Evolutionary conservation across 2,113 vertebrate genomes (phyloP), one percentile per base, ranked within the genome.

Genomic region (Trichomycterus rosablanca): DNA sequence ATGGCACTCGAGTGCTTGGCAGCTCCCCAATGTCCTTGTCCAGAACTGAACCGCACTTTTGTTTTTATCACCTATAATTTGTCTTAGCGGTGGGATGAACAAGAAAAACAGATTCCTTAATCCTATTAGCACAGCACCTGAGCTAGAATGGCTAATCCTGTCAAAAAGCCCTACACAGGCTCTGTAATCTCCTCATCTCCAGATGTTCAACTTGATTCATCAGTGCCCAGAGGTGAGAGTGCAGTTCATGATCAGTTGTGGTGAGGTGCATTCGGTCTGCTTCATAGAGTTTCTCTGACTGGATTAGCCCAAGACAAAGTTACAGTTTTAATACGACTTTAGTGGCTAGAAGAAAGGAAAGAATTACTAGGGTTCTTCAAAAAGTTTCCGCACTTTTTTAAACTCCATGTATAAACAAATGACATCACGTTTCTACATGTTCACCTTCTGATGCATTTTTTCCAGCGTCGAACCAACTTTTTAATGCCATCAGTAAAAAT

Each of bases 111-210:
- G 64, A 76, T 63, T 67, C 68, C 42, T 20, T 84, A 82, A 85
- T 85, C 83, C 83, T 83, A 80, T 85, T 83, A 84, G 75, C 59
- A 66, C 63, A 59, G 74, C 83, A 83, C 79, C 80, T 85, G 80
- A 81, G 80, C 79, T 67, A 74, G 66, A 74, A 79, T 69, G 67
- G 71, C 67, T 81, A 83, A 85, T 85, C 83, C 82, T 79, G 73
- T 74, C 74, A 74, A 75, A 79, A 79, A 58, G 75, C 50, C 72
- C 74, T 70, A 67, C 59, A 71, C 62, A 73, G 70, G 59, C 66
- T 49, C 71, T 69, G 71, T 79, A 79, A 79, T 79, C 77, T 76
- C 64, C 52, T 55, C 55, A 52, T 67, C 51, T 70, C 74, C 72
- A 53, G 64, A 73, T 74, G 63, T 73, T 74, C 67, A 59, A 57